These are phyloP conservation scores for Glaucidium brasilianum DNA, from an alignment of 2,113 vertebrate genomes.

Conservation along the genomic window DNA sequence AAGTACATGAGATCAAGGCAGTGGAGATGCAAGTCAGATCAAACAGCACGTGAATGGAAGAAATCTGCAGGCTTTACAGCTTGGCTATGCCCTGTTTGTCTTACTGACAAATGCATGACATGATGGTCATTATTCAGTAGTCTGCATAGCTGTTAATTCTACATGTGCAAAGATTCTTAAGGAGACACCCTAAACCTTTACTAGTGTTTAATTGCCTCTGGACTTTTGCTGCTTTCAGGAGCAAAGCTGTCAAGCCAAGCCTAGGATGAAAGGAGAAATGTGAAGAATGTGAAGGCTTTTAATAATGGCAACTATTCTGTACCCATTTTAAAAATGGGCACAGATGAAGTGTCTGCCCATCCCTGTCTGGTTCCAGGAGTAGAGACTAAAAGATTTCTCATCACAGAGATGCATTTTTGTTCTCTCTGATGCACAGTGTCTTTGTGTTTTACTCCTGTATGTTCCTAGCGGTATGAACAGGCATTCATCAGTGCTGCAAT, in stretches of 20 bases:
- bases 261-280: slow-evolving; percentile 30
- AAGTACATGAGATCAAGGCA: background rate
- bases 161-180: background rate
- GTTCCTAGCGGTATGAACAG: background rate
- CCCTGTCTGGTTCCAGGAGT: background rate
- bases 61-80: background rate
- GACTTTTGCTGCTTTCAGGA: background rate
- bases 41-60: background rate
- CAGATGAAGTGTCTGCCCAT: background rate
- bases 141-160: slow-evolving; percentile 25
- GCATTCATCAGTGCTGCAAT: background rate
- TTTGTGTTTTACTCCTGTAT: background rate
- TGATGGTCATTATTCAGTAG: background rate
- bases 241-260: background rate
- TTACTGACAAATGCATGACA: background rate
- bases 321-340: background rate
- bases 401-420: background rate
- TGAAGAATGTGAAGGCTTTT: slow-evolving; percentile 30
- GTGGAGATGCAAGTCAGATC: background rate
- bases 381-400: background rate
- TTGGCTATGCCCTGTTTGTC: background rate
- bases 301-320: slow-evolving; percentile 15
- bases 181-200: background rate
- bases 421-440: background rate
- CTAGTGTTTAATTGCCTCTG: background rate